Conservation (phyloP, 2,113 vertebrate species). For the Chauna torquata region DNA sequence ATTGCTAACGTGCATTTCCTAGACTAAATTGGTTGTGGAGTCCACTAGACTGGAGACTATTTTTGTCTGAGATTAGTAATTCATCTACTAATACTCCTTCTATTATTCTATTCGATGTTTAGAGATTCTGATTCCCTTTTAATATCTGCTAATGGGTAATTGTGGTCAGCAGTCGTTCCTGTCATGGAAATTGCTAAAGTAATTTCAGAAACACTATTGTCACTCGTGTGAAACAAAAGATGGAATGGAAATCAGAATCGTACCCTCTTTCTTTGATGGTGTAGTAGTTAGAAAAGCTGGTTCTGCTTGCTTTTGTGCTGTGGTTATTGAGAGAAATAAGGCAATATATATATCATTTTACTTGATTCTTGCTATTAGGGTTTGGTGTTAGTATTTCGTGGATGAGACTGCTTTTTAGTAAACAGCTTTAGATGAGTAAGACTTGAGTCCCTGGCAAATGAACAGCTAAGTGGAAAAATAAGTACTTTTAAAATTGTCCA, state of each 20-base stretch:
- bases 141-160: constrained; percentile 45
- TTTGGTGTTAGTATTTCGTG: background rate
- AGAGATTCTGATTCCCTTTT: constrained; percentile 25
- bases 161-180: background rate
- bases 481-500: background rate
- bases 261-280: background rate
- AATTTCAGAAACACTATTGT: constrained; percentile 8
- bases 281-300: background rate
- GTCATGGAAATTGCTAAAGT: background rate
- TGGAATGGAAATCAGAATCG: background rate
- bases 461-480: background rate
- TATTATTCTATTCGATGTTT: constrained; percentile 21
- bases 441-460: background rate
- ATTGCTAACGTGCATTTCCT: background rate
- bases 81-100: constrained; percentile 7
- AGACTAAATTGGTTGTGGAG: background rate
- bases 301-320: background rate
- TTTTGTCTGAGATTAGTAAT: constrained; percentile 29
- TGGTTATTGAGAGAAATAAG: background rate
- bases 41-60: background rate
- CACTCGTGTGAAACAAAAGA: background rate
- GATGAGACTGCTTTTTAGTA: background rate
- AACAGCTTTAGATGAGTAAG: background rate
- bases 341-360: background rate
- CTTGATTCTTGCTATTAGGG: background rate